These are phyloP conservation scores for Hartigia nigra DNA, from an alignment of 2,888 invertebrate species.

Conservation along the genomic window DNA sequence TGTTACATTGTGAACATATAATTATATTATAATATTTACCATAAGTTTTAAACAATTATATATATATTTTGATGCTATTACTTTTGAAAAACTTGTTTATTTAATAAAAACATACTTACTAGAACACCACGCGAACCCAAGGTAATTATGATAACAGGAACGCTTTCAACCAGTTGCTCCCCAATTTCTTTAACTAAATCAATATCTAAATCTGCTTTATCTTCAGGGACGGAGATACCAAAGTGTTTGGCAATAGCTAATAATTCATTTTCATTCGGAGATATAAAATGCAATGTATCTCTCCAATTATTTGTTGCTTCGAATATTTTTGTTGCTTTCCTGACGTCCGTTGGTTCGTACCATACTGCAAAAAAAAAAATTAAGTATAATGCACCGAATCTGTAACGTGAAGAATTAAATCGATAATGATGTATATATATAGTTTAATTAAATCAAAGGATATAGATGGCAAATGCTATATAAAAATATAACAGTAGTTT, in stretches of 20 bases:
- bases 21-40: slow-evolving; percentile 3
- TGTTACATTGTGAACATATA: no score
- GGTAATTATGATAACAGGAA: slow-evolving; percentile 58
- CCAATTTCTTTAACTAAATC: slow-evolving; percentile 38
- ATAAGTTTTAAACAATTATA: neutral
- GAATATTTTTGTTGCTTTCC: slow-evolving; percentile 81
- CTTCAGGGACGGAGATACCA: slow-evolving; percentile 45
- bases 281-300: slow-evolving; percentile 71
- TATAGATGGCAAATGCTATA: no score
- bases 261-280: slow-evolving; percentile 86
- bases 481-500: no score
- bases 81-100: neutral
- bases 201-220: slow-evolving; percentile 30
- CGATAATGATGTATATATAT: no score
- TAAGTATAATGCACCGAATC: neutral
- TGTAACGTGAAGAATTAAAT: no score
- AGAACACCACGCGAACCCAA: slow-evolving; percentile 56
- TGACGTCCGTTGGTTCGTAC: slow-evolving; percentile 89
- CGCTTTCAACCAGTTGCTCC: slow-evolving; percentile 40
- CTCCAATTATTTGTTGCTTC: slow-evolving; percentile 57
- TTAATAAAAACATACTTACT: slow-evolving; percentile 35
- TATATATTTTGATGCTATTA: no score
- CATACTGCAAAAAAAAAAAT: slow-evolving; percentile 76
- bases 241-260: slow-evolving; percentile 73
- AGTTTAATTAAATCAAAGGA: no score